Evolutionary conservation across 2,888 invertebrate species (phyloP), one percentile per base, ranked within the genome.

Genomic region (Dicyrtoma fusca): DNA sequence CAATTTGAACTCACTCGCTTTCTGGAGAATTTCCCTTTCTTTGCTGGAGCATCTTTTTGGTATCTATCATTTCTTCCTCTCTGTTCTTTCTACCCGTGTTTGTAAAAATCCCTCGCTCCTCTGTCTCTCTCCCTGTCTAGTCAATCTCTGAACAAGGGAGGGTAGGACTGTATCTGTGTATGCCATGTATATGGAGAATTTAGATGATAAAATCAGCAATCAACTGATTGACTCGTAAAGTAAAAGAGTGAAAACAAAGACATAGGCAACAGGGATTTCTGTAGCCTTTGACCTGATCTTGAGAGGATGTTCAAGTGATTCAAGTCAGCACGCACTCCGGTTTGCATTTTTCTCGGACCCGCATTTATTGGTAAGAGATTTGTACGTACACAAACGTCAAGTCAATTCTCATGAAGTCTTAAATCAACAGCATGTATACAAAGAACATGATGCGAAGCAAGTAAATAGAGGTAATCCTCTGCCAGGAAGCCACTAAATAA

Each of bases 401-500:
- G 65, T 65, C 65, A 51, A 51, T 65, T 66, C 66, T 66, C 51
- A 66, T 53, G 34, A 66, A 66, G 66, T 53, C 66, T 66, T 66
- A 66, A 66, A 66, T 66, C 66, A 66, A 66, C 66, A 66, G 55
- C 44, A 66, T 55, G 53, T 66, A 34, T 34, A 51, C 44, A 51
- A 66, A 42, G 66, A 66, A 44, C 55, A 66, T 51, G 66, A 66
- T 66, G 66, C 55, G 66, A 55, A 66, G 66, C 55, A 66, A 66
- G 66, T 66, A 26, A 66, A 66, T 66, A 66, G 66, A 66, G 53
- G 55, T 66, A 66, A 66, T 66, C 66, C 34, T 66, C 66, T 55
- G 53, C 64, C 49, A 64, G 53, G 44, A 66, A 53, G 55, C 55
- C 66, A 42, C 55, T 66, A 66, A 66, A 66, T 66, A 66, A 66